Base-by-base conservation (phyloP, 2,113 vertebrate species). In the Oncorhynchus kisutch region DNA sequence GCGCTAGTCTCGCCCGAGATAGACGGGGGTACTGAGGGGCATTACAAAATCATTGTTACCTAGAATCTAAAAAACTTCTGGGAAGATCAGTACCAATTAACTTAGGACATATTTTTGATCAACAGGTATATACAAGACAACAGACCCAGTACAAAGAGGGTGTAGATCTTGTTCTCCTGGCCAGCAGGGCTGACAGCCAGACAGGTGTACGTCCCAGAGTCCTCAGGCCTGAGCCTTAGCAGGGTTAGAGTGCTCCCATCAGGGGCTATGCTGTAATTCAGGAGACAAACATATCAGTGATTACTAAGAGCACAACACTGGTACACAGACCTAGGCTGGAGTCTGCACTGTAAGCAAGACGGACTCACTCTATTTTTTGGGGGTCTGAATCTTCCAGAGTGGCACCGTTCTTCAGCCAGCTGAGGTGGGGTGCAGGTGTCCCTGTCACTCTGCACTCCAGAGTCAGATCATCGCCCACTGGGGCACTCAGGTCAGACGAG, bases 201-300 rank as follows among this genome's bases (percentile, higher is more conserved):
- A 67, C 97, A 99, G 6, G 91, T 95, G 89, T 97, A 99, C 0
- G 91, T 94, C 0, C 96, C 96, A 0, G 96, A 93, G 82, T 97
- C 94, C 0, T 91, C 87, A 0, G 93, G 85, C 31, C 27, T 89
- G 31, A 96, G 86, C 16, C 78, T 90, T 81, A 93, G 90, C 0
- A 98, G 87, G 64, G 94, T 93, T 70, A 99, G 85, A 18, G 92
- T 85, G 85, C 90, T 89, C 75, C 95, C 91, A 0, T 96, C 92
- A 0, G 75, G 82, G 69, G 92, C 93, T 82, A 93, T 31, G 6
- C 96, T 98, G 93, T 51, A 60, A 57, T 65, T 80, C 67, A 72
- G 6, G 7, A 20, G 13, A 73, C 8, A 70, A 72, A 5, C 29
- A 72, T 7, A 72, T 11, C 59, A 62, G 18, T 24, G 7, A 54